Evolutionary conservation across 2,888 invertebrate species (phyloP).

Genomic region (Vanessa cardui): DNA sequence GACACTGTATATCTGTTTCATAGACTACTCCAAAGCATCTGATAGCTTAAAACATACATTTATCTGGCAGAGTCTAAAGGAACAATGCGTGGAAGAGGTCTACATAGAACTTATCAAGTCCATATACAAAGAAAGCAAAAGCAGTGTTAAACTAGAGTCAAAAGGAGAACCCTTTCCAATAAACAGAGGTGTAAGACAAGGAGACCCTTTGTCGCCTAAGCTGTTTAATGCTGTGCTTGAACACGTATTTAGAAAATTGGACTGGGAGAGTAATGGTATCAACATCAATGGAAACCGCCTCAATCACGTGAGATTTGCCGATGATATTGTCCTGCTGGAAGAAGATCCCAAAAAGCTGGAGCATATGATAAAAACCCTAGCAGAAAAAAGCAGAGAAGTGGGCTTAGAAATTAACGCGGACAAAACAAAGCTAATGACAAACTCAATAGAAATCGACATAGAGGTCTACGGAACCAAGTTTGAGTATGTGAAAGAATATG

Average conservation of each 20-base stretch:
- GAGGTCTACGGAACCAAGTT: not conserved
- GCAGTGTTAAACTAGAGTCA: too few relatives aligned
- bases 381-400: slow-evolving; percentile 5
- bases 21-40: slow-evolving; percentile 3
- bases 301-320: slow-evolving; percentile 15
- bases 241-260: not conserved
- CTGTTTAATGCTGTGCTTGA: not conserved
- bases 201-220: not conserved
- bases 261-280: not conserved
- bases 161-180: not conserved
- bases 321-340: slow-evolving; percentile 10
- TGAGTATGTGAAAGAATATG: slow-evolving; percentile 9
- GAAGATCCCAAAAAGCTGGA: not conserved
- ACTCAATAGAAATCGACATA: not conserved
- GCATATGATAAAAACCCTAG: not conserved
- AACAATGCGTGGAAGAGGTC: not conserved
- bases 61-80: not conserved
- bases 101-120: not conserved
- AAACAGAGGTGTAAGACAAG: not conserved
- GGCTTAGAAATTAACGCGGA: slow-evolving; percentile 11
- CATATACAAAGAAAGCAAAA: not conserved
- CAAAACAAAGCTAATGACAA: slow-evolving; percentile 21
- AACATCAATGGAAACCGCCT: slow-evolving; percentile 3
- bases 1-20: too few relatives aligned
- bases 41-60: not conserved